Evolutionary conservation across 2,888 invertebrate species (phyloP).

Genomic region (Cephus nigrinus): DNA sequence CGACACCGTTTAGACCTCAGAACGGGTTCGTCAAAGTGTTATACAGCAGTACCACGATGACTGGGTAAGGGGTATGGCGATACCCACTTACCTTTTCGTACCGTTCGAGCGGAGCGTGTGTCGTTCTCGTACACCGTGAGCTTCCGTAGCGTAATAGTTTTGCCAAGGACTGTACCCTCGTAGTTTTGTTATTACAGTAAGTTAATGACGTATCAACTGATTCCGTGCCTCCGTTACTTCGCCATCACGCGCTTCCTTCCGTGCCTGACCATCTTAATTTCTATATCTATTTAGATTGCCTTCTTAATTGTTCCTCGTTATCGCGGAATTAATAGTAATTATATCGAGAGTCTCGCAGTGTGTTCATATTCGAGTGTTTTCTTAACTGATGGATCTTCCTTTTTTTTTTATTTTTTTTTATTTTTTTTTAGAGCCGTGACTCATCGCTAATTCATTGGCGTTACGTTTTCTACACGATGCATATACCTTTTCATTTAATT

Average conservation of each 20-base stretch:
- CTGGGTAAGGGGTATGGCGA: neutral
- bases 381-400: neutral
- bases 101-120: neutral
- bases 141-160: neutral
- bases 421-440: neutral
- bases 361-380: neutral
- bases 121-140: neutral
- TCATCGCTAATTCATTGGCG: neutral
- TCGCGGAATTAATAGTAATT: neutral
- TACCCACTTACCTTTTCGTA: conserved; percentile 11
- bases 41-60: neutral
- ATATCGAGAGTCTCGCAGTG: neutral
- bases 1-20: conserved; percentile 23
- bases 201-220: conserved; percentile 21
- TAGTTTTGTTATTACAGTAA: conserved; percentile 21
- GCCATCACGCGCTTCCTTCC: neutral
- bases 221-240: neutral
- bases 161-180: conserved; percentile 8
- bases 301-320: neutral
- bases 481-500: neutral
- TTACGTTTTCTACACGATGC: neutral
- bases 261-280: neutral
- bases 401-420: neutral
- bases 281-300: neutral
- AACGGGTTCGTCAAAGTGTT: neutral